Evolutionary conservation across 2,888 invertebrate genomes (phyloP), one percentile per base, ranked within the genome.

Genomic region (Bombyx huttoni): DNA sequence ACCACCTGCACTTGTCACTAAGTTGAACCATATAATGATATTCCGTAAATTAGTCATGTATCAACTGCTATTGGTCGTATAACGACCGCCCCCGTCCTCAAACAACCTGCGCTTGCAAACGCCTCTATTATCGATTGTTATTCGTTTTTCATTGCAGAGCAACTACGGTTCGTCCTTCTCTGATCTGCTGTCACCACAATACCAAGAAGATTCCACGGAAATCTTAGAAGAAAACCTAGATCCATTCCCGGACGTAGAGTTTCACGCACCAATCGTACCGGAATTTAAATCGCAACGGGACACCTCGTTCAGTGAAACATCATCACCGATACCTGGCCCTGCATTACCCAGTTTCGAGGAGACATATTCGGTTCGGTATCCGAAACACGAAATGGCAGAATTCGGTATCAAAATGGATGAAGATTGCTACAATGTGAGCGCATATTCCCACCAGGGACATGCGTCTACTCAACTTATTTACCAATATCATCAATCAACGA

Each of bases 261-360:
- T 89, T 66, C 86, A 87, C 70, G 85, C 86, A 51, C 88, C 86
- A 13, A 61, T 83, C 51, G 81, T 77, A 46, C 79, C 76, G 52
- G 88, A 87, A 73, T 59, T 79, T 46, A 88, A 88, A 64, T 79
- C 82, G 48, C 85, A 84, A 49, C 75, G 85, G 13, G 67, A 75
- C 24, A 85, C 85, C 47, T 83, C 87, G 49, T 70, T 84, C 55
- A 88, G 88, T 62, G 86, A 81, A 60, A 77, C 85, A 46, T 78
- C 83, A 46, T 88, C 88, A 53, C 87, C 85, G 13, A 85, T 74
- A 12, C 75, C 78, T 14, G 90, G 91, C 63, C 91, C 92, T 49
- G 91, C 94, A 49, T 81, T 96, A 68, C 96, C 96, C 58, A 95
- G 95, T 84, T 96, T 96, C 86, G 94, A 96, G 88, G 96, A 96